Evolutionary conservation across 2,797 vertebrate species (phyloP).

Genomic region (Momotus momota): DNA sequence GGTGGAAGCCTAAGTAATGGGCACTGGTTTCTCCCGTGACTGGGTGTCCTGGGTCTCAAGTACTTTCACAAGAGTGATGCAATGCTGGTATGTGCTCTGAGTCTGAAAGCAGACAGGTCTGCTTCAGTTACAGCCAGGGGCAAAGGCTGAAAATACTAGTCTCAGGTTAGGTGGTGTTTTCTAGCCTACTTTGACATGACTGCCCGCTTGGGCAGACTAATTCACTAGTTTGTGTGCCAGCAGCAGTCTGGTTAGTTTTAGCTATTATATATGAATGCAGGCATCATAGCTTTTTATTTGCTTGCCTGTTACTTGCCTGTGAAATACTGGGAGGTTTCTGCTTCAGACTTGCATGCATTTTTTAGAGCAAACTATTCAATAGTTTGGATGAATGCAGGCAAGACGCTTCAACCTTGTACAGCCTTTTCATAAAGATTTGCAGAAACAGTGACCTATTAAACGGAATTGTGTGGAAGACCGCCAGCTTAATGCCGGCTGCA

Average conservation of each 20-base stretch:
- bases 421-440: not conserved
- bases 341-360: not conserved
- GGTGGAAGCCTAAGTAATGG: rapidly evolving
- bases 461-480: not conserved
- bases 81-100: rapidly evolving
- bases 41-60: rapidly evolving
- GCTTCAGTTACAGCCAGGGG: not conserved
- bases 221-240: not conserved
- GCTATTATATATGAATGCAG: not conserved
- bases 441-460: not conserved
- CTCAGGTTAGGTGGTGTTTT: not conserved
- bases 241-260: not conserved
- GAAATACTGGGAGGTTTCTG: not conserved
- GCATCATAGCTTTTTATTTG: not conserved
- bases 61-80: not conserved
- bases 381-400: not conserved
- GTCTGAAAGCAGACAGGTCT: not conserved
- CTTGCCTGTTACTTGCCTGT: not conserved
- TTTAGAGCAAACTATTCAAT: not conserved
- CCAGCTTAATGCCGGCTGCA: too few relatives aligned
- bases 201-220: not conserved
- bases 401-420: not conserved
- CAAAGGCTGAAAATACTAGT: not conserved
- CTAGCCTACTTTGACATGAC: not conserved
- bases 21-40: not conserved